These are phyloP conservation scores for Drosophila quadrilineata DNA, from an alignment of 1,140 invertebrate species.

Conservation along the genomic window DNA sequence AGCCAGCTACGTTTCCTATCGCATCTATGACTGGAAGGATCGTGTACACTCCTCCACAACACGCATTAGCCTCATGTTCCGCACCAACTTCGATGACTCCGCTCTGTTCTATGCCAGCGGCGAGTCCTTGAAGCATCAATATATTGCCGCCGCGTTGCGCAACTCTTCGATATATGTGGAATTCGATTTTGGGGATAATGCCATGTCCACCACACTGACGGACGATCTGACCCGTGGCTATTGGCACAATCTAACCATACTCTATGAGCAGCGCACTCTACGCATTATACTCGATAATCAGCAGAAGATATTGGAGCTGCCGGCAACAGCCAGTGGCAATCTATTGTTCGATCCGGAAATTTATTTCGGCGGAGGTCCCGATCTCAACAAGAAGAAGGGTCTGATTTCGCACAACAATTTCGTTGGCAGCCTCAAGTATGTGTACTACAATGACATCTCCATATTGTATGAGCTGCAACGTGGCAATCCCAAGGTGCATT, in stretches of 20 bases:
- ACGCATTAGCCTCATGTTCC: conserved; percentile 93
- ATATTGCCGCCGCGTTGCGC: conserved; percentile 90
- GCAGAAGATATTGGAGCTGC: conserved; percentile 86
- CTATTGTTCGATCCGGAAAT: conserved; percentile 96
- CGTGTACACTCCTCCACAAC: conserved; percentile 92
- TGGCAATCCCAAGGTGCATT: conserved; percentile 91
- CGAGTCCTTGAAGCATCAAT: conserved; percentile 90
- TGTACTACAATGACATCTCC: conserved; percentile 95
- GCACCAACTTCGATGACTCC: conserved; percentile 93
- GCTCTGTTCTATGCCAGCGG: conserved; percentile 93
- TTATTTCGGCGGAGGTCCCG: conserved; percentile 93
- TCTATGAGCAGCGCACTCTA: conserved; percentile 88
- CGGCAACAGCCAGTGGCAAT: conserved; percentile 86
- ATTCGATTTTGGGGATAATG: conserved; percentile 91
- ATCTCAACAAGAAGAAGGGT: conserved; percentile 89
- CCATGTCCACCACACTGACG: conserved; percentile 86
- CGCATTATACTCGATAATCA: conserved; percentile 89
- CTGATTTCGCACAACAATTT: conserved; percentile 89
- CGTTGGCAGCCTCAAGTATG: conserved; percentile 93
- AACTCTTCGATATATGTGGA: conserved; percentile 90
- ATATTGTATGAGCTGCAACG: conserved; percentile 93
- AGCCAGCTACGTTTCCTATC: conserved; percentile 95
- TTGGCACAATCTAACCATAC: conserved; percentile 95
- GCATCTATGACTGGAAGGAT: conserved; percentile 96
- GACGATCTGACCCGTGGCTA: conserved; percentile 87